Evolutionary conservation across 2,797 vertebrate species (phyloP).

Genomic region (Echeneis naucrates): DNA sequence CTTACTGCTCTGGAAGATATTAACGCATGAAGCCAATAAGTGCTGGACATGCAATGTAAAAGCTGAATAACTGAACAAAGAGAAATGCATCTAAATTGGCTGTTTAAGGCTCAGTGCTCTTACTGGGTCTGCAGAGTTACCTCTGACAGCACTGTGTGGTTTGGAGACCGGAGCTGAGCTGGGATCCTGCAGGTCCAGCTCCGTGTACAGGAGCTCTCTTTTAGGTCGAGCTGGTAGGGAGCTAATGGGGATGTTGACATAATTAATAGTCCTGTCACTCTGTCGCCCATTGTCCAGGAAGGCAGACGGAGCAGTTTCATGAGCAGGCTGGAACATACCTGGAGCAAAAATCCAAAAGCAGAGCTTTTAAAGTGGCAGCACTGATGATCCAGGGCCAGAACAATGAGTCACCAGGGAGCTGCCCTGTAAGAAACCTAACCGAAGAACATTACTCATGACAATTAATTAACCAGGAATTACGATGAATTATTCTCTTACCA

Average conservation of each 20-base stretch:
- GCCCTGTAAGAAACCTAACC: background rate
- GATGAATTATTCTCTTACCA: conserved; percentile 55
- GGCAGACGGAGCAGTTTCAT: conserved; percentile 30
- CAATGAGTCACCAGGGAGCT: background rate
- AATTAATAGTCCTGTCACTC: conserved; percentile 79
- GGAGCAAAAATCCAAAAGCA: conserved; percentile 2
- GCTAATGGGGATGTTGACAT: conserved; percentile 90
- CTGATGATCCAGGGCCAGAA: background rate
- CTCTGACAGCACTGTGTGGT: conserved; percentile 75
- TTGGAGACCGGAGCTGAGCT: conserved; percentile 21
- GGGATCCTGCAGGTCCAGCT: conserved; percentile 86
- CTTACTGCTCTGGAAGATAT: background rate
- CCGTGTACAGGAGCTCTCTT: conserved; percentile 88
- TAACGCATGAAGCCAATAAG: background rate
- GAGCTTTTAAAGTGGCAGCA: background rate
- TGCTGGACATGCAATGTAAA: background rate
- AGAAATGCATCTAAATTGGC: background rate
- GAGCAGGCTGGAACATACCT: conserved; percentile 76
- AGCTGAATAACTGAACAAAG: background rate
- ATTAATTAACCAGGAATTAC: background rate
- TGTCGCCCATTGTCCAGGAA: conserved; percentile 50
- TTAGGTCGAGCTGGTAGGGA: conserved; percentile 73
- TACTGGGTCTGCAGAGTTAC: conserved; percentile 70
- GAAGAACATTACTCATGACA: background rate
- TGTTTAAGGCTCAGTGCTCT: conserved; percentile 8